These are phyloP conservation scores for Mnemiopsis leidyi DNA, from an alignment of 37 sponge, comb jelly and placozoan genomes.

Conservation along the genomic window DNA sequence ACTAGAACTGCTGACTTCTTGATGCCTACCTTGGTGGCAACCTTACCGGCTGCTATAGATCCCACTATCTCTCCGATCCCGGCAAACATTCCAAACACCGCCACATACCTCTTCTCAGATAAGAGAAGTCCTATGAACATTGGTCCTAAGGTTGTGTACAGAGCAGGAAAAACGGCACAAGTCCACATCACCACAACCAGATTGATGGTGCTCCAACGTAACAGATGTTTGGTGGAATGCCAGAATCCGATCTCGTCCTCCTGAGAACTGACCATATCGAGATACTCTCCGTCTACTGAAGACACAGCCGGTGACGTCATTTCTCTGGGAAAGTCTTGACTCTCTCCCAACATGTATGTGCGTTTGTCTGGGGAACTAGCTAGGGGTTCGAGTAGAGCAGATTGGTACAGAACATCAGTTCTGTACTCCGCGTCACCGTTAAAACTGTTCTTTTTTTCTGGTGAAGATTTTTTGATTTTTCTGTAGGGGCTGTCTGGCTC, in stretches of 20 bases:
- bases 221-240: background rate
- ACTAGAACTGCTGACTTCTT: constrained; percentile 28
- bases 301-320: background rate
- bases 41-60: background rate
- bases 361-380: background rate
- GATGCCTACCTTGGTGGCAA: background rate
- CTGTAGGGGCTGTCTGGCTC: background rate
- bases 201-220: background rate
- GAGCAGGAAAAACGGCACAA: constrained; percentile 16
- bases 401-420: background rate
- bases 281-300: constrained; percentile 1
- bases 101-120: background rate
- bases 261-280: background rate
- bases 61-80: constrained; percentile 44
- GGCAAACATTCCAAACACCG: constrained; percentile 13
- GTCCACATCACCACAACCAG: background rate
- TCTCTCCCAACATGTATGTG: background rate
- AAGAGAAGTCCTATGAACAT: constrained; percentile 41
- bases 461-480: background rate
- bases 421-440: background rate
- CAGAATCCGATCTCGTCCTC: background rate
- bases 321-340: background rate
- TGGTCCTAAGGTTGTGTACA: constrained; percentile 34
- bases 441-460: background rate
- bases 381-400: background rate